Conservation (phyloP, 2,888 invertebrate species). For the Caenorhabditis auriculariae region DNA sequence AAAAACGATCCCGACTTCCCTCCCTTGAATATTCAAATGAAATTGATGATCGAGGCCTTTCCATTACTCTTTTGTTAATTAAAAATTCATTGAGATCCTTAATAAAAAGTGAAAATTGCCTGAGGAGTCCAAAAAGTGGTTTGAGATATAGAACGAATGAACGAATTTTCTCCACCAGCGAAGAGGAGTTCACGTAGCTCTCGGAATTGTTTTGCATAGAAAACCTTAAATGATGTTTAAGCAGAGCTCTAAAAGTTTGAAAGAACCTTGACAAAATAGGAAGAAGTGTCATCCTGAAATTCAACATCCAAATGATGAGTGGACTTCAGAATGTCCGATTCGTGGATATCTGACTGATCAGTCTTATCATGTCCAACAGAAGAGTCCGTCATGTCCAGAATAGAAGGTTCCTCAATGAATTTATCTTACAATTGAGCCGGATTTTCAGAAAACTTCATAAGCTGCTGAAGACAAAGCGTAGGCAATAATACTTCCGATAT, state of each 20-base stretch:
- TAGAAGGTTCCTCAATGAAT: too few relatives aligned
- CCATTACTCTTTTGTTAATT: too few relatives aligned
- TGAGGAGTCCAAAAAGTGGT: slow-evolving; percentile 86
- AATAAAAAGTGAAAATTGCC: background rate
- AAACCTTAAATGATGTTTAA: slow-evolving; percentile 58
- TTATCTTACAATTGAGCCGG: too few relatives aligned
- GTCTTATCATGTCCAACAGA: too few relatives aligned
- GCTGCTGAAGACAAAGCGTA: slow-evolving; percentile 77
- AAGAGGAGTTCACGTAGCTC: slow-evolving; percentile 74
- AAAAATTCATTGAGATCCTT: background rate
- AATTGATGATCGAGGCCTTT: too few relatives aligned
- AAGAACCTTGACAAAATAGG: slow-evolving; percentile 79
- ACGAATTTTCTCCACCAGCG: slow-evolving; percentile 69
- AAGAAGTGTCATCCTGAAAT: slow-evolving; percentile 73
- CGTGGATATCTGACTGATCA: slow-evolving; percentile 1
- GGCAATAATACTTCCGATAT: slow-evolving; percentile 73
- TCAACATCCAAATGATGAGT: slow-evolving; percentile 66
- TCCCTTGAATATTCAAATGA: slow-evolving; percentile 68
- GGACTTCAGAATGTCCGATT: slow-evolving; percentile 11
- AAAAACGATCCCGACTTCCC: slow-evolving; percentile 97
- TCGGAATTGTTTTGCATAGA: slow-evolving; percentile 86
- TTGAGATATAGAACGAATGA: slow-evolving; percentile 81
- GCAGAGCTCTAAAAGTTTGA: background rate
- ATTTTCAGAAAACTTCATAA: slow-evolving; percentile 67
- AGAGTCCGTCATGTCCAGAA: too few relatives aligned